phyloP scores from a whole-genome alignment of 64 coral and sea anemone species.

The Montipora sp. region DNA sequence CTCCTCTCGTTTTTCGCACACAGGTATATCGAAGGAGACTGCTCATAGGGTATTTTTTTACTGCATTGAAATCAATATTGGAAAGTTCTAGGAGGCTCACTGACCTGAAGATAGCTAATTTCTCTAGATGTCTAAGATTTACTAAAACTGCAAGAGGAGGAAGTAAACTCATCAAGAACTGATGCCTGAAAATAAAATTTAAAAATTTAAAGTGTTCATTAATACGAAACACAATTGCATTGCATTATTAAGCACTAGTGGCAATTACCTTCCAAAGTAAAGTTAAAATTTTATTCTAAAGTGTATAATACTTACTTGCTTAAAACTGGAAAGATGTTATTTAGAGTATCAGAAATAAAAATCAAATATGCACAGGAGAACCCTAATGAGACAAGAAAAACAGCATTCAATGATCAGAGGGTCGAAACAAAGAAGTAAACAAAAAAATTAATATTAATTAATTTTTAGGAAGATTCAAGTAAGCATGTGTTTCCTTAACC shows the following conservation, averaged over 20 bases:
- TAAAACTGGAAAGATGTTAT: conserved; percentile 76
- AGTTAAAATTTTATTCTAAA: no score
- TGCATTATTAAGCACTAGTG: no score
- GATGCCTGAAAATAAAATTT: conserved; percentile 52
- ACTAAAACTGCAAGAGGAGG: conserved; percentile 83
- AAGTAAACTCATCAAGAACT: conserved; percentile 80
- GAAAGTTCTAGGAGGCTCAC: neutral
- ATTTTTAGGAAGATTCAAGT: no score
- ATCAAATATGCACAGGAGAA: conserved; percentile 99
- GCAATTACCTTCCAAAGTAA: no score
- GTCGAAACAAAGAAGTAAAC: neutral
- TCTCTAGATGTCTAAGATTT: conserved; percentile 96
- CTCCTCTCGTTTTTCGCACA: no score
- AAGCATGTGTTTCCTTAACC: no score
- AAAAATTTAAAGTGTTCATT: neutral
- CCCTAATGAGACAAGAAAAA: conserved; percentile 71
- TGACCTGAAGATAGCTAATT: conserved; percentile 93
- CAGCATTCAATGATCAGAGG: neutral
- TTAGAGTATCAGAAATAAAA: conserved; percentile 95
- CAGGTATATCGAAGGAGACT: no score
- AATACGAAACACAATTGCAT: no score
- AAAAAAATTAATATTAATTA: neutral
- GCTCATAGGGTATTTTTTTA: no score
- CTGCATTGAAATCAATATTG: no score
- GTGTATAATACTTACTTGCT: conserved; percentile 67